Conservation (phyloP, 2,113 vertebrate species). For the Axis porcinus region DNA sequence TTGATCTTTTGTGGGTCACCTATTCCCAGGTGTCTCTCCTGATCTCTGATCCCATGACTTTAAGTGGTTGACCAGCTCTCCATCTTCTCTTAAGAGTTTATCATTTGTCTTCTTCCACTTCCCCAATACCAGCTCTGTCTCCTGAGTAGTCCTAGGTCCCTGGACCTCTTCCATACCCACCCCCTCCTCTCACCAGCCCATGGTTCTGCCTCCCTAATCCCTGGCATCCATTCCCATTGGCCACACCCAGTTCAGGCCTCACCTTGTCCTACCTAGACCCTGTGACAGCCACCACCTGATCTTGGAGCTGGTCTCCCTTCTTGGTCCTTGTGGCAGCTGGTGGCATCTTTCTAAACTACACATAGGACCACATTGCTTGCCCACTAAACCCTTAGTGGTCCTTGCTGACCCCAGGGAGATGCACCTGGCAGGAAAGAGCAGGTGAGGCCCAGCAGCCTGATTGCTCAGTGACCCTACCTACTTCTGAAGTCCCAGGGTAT, state of each 20-base stretch:
- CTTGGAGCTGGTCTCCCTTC: background rate
- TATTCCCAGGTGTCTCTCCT: background rate
- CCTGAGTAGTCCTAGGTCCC: background rate
- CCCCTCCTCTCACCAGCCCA: background rate
- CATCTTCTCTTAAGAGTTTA: background rate
- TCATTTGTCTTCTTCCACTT: background rate
- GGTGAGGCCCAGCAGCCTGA: background rate
- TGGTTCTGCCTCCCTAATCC: background rate
- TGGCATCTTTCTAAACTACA: background rate
- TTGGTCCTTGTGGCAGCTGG: background rate
- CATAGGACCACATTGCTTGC: background rate
- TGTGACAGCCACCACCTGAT: background rate
- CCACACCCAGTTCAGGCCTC: background rate
- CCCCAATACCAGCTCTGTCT: background rate
- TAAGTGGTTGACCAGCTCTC: background rate
- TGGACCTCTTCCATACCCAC: background rate
- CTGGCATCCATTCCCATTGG: background rate
- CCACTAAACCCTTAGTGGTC: background rate
- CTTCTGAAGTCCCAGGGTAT: background rate
- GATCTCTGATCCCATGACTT: background rate
- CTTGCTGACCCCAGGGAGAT: background rate
- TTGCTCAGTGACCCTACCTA: background rate
- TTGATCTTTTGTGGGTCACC: background rate
- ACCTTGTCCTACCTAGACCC: background rate
- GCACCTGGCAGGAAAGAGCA: background rate